phyloP scores from a whole-genome alignment of 2,888 invertebrate species.

The Drosophila tanythrix region DNA sequence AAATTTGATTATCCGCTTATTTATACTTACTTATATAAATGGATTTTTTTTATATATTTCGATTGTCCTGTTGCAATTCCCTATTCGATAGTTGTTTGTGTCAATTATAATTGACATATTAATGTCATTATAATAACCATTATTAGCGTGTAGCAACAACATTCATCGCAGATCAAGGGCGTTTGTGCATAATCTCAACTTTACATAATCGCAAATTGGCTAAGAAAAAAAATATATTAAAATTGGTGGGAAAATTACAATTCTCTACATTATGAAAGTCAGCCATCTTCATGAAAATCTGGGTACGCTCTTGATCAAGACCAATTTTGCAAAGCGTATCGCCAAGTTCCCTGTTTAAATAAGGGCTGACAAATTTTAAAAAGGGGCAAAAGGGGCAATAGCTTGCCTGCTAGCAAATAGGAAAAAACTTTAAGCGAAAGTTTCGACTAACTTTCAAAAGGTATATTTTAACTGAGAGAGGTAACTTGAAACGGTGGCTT shows the following conservation, averaged over 20 bases:
- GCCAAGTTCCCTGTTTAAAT: conserved; percentile 47
- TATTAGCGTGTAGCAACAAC: conserved; percentile 26
- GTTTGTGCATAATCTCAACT: not conserved
- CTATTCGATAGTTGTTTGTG: not conserved
- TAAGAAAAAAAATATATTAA: not conserved
- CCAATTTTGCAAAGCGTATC: conserved; percentile 40
- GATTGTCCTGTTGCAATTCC: not conserved
- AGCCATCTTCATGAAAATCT: not conserved
- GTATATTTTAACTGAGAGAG: not conserved
- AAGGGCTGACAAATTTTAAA: conserved; percentile 37
- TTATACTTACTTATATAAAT: not conserved
- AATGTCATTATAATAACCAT: not conserved
- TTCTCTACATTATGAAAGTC: not conserved
- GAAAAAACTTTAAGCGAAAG: not conserved
- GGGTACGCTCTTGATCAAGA: conserved; percentile 16
- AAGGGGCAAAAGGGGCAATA: not conserved
- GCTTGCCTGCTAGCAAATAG: not conserved
- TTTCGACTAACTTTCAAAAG: not conserved
- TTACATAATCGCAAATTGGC: not conserved
- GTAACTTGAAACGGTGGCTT: not conserved
- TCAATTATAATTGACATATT: conserved; percentile 14
- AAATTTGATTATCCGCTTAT: not conserved
- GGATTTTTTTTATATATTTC: not conserved
- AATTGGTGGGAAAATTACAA: not conserved
- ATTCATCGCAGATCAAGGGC: not conserved